phyloP scores from a whole-genome alignment of 2,888 invertebrate species.

The Hypselothyrea guttata region DNA sequence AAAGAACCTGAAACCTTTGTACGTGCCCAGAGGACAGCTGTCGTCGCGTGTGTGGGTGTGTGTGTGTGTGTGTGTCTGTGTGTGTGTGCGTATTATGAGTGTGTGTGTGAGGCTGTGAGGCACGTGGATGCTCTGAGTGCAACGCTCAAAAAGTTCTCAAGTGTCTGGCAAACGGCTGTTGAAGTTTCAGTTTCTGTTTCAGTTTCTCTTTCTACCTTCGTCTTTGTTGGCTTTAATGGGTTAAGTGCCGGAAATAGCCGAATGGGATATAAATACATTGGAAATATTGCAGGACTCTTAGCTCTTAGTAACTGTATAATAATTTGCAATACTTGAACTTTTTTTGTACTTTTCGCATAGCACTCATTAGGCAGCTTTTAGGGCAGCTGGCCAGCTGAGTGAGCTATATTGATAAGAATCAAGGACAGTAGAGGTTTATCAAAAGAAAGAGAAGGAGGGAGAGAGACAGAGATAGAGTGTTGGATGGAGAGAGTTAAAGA shows the following conservation, averaged over 20 bases:
- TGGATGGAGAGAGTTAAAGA: neutral
- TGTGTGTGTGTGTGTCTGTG: conserved; percentile 10
- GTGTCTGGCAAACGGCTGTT: conserved; percentile 33
- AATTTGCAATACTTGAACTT: no score
- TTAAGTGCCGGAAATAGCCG: conserved; percentile 61
- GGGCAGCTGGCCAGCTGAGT: conserved; percentile 34
- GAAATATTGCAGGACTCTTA: neutral
- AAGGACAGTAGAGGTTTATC: conserved; percentile 3
- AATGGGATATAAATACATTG: neutral
- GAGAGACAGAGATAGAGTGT: neutral
- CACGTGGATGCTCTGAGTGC: conserved; percentile 37
- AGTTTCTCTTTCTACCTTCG: no score
- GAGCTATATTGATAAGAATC: conserved; percentile 36
- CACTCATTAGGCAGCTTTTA: no score
- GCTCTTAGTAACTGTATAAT: conserved; percentile 4
- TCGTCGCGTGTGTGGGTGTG: conserved; percentile 31
- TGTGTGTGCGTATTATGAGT: conserved; percentile 13
- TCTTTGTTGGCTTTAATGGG: conserved; percentile 41
- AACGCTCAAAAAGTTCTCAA: conserved; percentile 47
- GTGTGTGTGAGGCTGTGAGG: conserved; percentile 26
- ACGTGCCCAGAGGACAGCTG: conserved; percentile 57
- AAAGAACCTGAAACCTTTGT: neutral
- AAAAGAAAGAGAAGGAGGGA: neutral
- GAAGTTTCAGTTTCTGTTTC: no score
- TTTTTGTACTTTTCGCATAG: neutral